Conservation (phyloP, 2,888 invertebrate species). For the Drosophila buzzatii region DNA sequence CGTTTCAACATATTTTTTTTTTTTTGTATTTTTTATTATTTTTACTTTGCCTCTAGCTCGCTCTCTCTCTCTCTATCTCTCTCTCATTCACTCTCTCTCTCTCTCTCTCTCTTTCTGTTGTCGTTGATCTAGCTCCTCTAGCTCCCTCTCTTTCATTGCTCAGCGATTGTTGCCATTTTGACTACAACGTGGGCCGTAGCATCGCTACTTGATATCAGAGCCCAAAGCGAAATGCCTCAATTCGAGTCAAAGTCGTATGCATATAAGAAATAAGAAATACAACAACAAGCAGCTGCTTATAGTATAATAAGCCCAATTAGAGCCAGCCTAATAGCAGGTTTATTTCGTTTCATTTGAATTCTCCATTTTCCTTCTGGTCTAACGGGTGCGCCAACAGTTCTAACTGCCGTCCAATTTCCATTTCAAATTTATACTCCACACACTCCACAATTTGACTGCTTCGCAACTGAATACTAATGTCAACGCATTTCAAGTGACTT, state of each 20-base stretch:
- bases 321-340: slow-evolving; percentile 14
- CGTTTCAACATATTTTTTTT: slow-evolving; percentile 33
- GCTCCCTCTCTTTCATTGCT: slow-evolving; percentile 14
- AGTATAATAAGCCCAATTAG: slow-evolving; percentile 64
- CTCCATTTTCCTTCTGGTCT: slow-evolving; percentile 10
- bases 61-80: slow-evolving; percentile 23
- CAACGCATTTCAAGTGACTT: neutral
- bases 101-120: neutral
- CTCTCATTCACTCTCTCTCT: slow-evolving; percentile 13
- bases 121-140: neutral
- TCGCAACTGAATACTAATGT: slow-evolving; percentile 5
- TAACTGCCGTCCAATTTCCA: slow-evolving; percentile 23
- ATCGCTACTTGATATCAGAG: slow-evolving; percentile 6
- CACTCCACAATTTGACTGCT: neutral
- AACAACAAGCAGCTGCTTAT: slow-evolving; percentile 21
- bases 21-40: too few species aligned
- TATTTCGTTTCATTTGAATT: slow-evolving; percentile 49
- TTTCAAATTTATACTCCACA: slow-evolving; percentile 1
- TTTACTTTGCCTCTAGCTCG: slow-evolving; percentile 19
- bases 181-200: slow-evolving; percentile 10
- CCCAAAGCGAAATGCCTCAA: slow-evolving; percentile 55
- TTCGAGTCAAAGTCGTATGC: slow-evolving; percentile 43
- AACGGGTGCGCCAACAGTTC: slow-evolving; percentile 39
- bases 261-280: slow-evolving; percentile 8
- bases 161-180: slow-evolving; percentile 73